Evolutionary conservation across 1,140 invertebrate species (phyloP), one percentile per base, ranked within the genome.

Genomic region (Procambarus clarkii): DNA sequence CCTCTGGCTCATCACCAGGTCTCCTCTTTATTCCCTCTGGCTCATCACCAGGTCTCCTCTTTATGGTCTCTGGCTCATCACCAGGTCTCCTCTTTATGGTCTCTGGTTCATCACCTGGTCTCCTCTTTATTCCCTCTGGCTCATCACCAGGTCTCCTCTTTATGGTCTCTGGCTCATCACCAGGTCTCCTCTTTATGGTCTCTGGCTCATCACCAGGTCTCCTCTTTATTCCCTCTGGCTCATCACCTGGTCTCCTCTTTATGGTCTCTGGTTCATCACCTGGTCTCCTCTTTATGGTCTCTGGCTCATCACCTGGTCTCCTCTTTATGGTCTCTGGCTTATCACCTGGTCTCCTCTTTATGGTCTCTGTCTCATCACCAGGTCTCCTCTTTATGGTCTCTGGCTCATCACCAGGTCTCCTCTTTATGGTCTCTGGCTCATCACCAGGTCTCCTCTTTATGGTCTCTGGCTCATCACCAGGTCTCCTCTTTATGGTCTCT

Each of bases 1-100:
- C n/a, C 44, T 69, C 13, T 34, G 81, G 81, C 18, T 81, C 79
- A 11, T 81, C 50, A 11, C 48, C 50, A 13, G 79, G 46, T 50
- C 79, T 81, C 50, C 50, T 64, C 81, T 44, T 85, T 54, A 54
- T 54, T 54, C 0, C 4, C 4, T 85, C 82, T 71, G 82, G 64
- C 1, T 45, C 82, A 74, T 45, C 34, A 83, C 80, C 80, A 24
- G 80, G 80, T 13, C 80, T 83, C 69, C 24, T 85, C 69, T 54
- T 74, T 21, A 21, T 46, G 9, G 46, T 74, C 46, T 85, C 82
- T 71, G 82, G 64, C 18, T 85, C 64, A 0, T 85, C 81, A 69
- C 50, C 50, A 24, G 81, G 48, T 1, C 54, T 64, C 81, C 81
- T 83, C 81, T 64, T 83, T n/a, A 11, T 64, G 0, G 3, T 34